Evolutionary conservation across 2,888 invertebrate genomes (phyloP).

Genomic region (Sclerodermus sp.): DNA sequence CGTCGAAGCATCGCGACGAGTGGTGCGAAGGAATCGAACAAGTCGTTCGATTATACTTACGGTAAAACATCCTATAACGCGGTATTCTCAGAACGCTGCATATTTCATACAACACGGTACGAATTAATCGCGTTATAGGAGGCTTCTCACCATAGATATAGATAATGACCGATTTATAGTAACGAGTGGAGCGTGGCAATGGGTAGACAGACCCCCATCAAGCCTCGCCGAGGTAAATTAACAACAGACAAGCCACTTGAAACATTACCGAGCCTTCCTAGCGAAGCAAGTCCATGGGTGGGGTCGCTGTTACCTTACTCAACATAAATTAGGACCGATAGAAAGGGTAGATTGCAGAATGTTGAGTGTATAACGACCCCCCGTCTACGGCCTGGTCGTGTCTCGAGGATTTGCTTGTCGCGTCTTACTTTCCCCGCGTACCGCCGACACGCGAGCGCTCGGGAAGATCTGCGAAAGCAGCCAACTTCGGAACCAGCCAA

Average conservation of each 20-base stretch:
- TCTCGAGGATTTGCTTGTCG: constrained; percentile 34
- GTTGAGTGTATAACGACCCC: constrained; percentile 47
- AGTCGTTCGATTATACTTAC: too few relatives aligned
- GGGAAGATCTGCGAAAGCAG: constrained; percentile 17
- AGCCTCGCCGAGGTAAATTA: constrained; percentile 51
- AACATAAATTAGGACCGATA: constrained; percentile 57
- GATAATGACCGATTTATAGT: constrained; percentile 52
- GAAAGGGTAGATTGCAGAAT: constrained; percentile 56
- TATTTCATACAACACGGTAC: too few relatives aligned
- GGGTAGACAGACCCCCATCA: constrained; percentile 52
- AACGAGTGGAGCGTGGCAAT: constrained; percentile 43
- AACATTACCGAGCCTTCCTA: constrained; percentile 53
- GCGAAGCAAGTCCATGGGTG: constrained; percentile 32
- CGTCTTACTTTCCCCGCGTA: constrained; percentile 28
- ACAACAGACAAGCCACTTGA: constrained; percentile 57
- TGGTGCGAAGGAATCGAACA: too few relatives aligned
- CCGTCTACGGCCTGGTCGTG: constrained; percentile 11
- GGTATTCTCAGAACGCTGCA: too few relatives aligned
- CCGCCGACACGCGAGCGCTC: constrained; percentile 28
- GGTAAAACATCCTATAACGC: too few relatives aligned
- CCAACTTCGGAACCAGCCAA: too few relatives aligned
- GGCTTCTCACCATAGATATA: not conserved
- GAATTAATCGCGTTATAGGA: too few relatives aligned
- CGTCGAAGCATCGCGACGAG: too few relatives aligned
- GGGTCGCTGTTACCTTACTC: constrained; percentile 50